Percentiles rank a stretch among this genome's conserved stretches.
phyloP scores from a whole-genome alignment of 2,888 invertebrate genomes.

The Teleogryllus oceanicus region DNA sequence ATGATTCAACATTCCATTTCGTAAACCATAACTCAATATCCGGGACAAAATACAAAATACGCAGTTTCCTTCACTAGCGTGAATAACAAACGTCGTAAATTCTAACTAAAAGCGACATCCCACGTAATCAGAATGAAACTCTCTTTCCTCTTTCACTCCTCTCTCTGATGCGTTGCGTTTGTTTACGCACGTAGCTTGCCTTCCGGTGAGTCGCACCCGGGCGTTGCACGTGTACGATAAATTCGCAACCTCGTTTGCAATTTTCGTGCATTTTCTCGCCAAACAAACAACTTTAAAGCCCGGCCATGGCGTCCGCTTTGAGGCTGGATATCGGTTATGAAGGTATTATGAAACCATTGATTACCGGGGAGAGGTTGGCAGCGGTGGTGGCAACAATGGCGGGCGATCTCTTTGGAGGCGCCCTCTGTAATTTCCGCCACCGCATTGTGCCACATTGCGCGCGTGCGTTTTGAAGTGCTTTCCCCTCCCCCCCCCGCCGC shows the following conservation, averaged over 20 bases:
- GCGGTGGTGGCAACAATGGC: not conserved
- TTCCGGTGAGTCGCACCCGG: not conserved
- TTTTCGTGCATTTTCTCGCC: not conserved
- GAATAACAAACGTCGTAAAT: not conserved
- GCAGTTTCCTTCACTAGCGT: not conserved
- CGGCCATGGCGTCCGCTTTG: not conserved
- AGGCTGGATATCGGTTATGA: not conserved
- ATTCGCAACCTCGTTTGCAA: not conserved
- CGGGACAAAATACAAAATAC: not conserved
- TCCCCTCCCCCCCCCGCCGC: too few species aligned
- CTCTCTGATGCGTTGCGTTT: not conserved
- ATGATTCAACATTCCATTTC: not conserved
- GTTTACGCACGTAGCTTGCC: not conserved
- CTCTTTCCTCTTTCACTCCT: not conserved
- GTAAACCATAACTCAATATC: not conserved
- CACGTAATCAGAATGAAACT: not conserved
- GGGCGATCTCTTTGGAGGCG: too few species aligned
- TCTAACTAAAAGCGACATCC: not conserved
- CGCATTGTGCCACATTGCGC: too few species aligned
- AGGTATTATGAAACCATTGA: conserved; percentile 18
- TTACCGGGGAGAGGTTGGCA: not conserved
- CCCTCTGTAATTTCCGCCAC: too few species aligned
- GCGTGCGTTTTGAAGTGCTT: too few species aligned
- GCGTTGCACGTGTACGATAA: not conserved
- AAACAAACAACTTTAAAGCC: conserved; percentile 7